Conservation (phyloP, 2,888 invertebrate genomes). For the Plagodis dolabraria region DNA sequence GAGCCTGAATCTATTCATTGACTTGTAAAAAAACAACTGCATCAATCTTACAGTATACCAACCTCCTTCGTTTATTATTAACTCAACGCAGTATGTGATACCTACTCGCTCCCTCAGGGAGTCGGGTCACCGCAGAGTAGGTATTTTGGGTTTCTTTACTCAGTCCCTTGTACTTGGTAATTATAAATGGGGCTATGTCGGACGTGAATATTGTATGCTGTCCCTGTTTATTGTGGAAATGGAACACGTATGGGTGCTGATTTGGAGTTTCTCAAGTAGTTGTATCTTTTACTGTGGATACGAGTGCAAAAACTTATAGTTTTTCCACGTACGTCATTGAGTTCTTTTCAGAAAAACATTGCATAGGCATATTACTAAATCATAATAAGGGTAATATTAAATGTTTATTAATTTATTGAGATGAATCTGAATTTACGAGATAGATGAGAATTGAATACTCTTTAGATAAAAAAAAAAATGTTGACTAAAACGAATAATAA, state of each 20-base stretch:
- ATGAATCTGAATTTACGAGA: no score
- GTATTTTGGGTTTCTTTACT: constrained; percentile 52
- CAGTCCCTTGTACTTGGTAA: constrained; percentile 48
- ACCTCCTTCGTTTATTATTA: constrained; percentile 21
- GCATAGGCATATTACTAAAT: no score
- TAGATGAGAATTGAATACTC: no score
- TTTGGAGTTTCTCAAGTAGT: neutral
- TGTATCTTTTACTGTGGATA: neutral
- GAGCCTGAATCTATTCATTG: no score
- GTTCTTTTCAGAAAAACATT: no score
- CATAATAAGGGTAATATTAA: no score
- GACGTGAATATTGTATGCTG: constrained; percentile 47
- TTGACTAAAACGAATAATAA: no score
- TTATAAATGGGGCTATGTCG: constrained; percentile 56
- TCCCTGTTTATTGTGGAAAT: constrained; percentile 38
- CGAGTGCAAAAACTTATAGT: neutral
- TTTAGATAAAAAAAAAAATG: no score
- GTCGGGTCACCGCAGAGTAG: constrained; percentile 49
- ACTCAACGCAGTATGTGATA: constrained; percentile 24
- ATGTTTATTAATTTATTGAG: no score
- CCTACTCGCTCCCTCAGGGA: constrained; percentile 40
- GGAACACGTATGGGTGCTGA: constrained; percentile 15
- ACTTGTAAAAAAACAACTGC: neutral
- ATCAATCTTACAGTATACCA: neutral
- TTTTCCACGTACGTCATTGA: no score